Evolutionary conservation across 2,888 invertebrate genomes (phyloP).

Genomic region (Ophioninae sp.): DNA sequence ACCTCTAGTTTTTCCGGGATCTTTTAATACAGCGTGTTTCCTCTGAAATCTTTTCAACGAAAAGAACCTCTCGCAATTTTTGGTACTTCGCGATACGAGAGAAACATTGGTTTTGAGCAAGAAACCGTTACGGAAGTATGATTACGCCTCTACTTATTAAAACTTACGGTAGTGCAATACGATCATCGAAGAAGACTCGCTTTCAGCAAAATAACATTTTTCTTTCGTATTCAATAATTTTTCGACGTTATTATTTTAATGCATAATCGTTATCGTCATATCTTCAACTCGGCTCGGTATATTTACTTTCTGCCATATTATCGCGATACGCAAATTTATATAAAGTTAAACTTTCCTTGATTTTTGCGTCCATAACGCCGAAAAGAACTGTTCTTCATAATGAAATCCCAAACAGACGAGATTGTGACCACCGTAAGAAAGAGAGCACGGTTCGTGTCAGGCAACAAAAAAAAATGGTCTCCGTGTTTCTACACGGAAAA

Average conservation of each 20-base stretch:
- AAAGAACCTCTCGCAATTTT: not conserved
- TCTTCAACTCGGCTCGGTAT: not conserved
- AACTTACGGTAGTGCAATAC: not conserved
- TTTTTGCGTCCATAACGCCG: not conserved
- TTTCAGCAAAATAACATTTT: not conserved
- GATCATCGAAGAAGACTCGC: not conserved
- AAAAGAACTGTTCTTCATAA: not conserved
- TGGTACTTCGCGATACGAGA: not conserved
- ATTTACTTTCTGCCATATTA: not conserved
- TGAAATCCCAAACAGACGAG: not conserved
- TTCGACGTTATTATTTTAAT: not conserved
- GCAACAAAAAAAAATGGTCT: constrained; percentile 5
- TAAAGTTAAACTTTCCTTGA: not conserved
- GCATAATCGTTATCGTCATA: not conserved
- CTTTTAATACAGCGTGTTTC: not conserved
- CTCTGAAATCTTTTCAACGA: not conserved
- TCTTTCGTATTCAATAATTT: not conserved
- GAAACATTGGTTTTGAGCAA: not conserved
- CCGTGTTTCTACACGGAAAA: constrained; percentile 14
- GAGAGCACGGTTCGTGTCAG: not conserved
- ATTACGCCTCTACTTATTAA: not conserved
- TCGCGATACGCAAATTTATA: not conserved
- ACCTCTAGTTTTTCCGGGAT: not conserved
- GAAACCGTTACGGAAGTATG: not conserved
- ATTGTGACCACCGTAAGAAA: not conserved